Percentiles rank a stretch among this genome's conserved stretches.
Conservation (phyloP, 2,797 vertebrate species). For the Silurus aristotelis region DNA sequence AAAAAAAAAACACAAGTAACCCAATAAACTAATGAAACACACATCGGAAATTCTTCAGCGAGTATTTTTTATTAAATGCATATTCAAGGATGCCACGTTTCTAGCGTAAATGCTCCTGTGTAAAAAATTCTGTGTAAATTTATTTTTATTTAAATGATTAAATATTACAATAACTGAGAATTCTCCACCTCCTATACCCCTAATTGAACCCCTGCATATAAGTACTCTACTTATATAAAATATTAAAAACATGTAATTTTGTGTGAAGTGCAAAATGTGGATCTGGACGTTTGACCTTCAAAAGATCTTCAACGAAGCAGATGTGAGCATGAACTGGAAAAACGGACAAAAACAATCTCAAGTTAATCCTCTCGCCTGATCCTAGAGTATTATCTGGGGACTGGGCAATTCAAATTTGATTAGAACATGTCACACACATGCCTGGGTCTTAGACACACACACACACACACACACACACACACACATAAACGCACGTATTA, state of each 20-base stretch:
- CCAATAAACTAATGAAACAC: too few relatives aligned
- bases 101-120: background rate
- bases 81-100: background rate
- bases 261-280: too few relatives aligned
- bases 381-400: slow-evolving; percentile 51
- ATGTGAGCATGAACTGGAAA: slow-evolving; percentile 15
- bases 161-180: too few relatives aligned
- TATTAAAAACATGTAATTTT: too few relatives aligned
- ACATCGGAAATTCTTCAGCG: too few relatives aligned
- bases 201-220: background rate
- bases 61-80: background rate
- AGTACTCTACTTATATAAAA: background rate
- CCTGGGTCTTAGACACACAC: slow-evolving; percentile 1
- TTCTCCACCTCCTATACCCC: background rate
- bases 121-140: too few relatives aligned
- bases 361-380: slow-evolving; percentile 48
- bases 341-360: slow-evolving; percentile 35
- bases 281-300: background rate
- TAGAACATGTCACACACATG: slow-evolving; percentile 46
- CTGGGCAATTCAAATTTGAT: slow-evolving; percentile 53
- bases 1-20: too few relatives aligned
- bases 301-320: slow-evolving; percentile 31
- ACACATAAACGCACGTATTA: background rate
- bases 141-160: too few relatives aligned
- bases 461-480: slow-evolving; percentile 13